Conservation (phyloP, 2,888 invertebrate species). For the Cheilosia impressa region DNA sequence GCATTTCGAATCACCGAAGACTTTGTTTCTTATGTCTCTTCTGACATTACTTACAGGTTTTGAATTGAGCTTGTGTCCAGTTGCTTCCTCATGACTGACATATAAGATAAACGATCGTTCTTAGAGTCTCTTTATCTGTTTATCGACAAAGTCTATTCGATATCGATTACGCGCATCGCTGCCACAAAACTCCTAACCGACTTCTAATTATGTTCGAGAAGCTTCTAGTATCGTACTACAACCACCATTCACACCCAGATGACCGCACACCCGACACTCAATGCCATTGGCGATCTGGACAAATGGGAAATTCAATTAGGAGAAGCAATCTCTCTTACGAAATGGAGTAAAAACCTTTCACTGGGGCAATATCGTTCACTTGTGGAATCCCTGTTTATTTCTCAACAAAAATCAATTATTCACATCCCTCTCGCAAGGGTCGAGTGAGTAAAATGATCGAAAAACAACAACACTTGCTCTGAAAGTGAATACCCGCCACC, state of each 20-base stretch:
- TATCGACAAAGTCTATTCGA: too few species aligned
- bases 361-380: slow-evolving; percentile 44
- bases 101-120: too few species aligned
- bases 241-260: background rate
- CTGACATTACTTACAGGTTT: too few species aligned
- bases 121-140: too few species aligned
- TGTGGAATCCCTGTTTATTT: slow-evolving; percentile 38
- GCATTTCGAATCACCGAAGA: too few species aligned
- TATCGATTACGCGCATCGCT: too few species aligned
- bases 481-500: background rate
- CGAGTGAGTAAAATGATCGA: slow-evolving; percentile 29
- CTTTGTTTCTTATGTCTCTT: too few species aligned
- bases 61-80: too few species aligned
- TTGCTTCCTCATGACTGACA: too few species aligned
- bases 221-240: too few species aligned
- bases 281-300: slow-evolving; percentile 11
- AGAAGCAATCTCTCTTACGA: slow-evolving; percentile 49
- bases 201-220: too few species aligned
- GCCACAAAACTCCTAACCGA: too few species aligned
- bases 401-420: slow-evolving; percentile 70
- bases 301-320: slow-evolving; percentile 66
- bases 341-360: slow-evolving; percentile 50
- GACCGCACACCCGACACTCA: background rate
- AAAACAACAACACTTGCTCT: slow-evolving; percentile 25
- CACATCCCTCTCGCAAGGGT: slow-evolving; percentile 60